phyloP scores from a whole-genome alignment of 2,888 invertebrate genomes.

The Theristus sp. region DNA sequence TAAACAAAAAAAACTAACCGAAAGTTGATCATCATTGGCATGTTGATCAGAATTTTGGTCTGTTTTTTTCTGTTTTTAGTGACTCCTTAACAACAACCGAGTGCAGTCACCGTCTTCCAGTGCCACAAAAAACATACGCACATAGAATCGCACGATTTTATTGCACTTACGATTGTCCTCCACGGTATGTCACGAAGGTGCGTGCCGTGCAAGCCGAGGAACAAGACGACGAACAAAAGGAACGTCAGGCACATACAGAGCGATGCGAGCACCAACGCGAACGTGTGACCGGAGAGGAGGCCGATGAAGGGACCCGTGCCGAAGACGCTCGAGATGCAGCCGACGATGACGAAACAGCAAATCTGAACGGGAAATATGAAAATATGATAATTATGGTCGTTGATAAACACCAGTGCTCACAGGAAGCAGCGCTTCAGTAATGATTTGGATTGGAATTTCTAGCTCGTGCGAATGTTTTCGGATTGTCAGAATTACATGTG shows the following conservation, averaged over 20 bases:
- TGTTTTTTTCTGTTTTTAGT: no score
- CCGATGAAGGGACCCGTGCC: constrained; percentile 8
- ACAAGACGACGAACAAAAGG: constrained; percentile 6
- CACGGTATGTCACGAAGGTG: constrained; percentile 4
- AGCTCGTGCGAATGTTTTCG: no score
- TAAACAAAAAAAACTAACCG: no score
- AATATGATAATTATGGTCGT: no score
- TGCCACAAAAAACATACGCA: not conserved
- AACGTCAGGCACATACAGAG: constrained; percentile 8
- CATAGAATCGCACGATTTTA: no score
- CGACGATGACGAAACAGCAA: constrained; percentile 7
- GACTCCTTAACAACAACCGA: no score
- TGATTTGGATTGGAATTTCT: no score
- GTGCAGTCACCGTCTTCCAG: no score
- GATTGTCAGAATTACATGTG: no score
- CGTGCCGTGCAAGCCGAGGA: constrained; percentile 7
- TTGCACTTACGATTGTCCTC: constrained; percentile 7
- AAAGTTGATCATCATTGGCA: no score
- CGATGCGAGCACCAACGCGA: constrained; percentile 5
- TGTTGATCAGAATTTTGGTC: no score
- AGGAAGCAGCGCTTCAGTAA: no score
- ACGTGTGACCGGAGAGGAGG: constrained; percentile 6
- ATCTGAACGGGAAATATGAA: not conserved
- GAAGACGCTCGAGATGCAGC: constrained; percentile 6
- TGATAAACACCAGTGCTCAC: not conserved